Base-by-base conservation (phyloP, 1,140 invertebrate species). In the Coelopa frigida region DNA sequence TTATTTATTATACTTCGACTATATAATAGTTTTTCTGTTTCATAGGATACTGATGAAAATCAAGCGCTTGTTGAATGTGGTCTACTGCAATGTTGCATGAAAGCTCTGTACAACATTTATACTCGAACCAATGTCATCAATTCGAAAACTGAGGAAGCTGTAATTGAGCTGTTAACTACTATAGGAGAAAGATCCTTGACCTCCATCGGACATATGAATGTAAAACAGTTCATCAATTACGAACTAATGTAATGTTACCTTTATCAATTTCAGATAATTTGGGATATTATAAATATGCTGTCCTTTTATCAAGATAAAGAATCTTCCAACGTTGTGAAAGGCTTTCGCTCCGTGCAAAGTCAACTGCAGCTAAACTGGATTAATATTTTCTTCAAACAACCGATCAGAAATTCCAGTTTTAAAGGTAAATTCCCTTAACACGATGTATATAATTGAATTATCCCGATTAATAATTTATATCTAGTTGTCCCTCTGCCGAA, bases 161-260 rank as follows among this genome's bases (percentile, higher is more conserved):
- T 77, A 45, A 55, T 74, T 10, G 67, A 74, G 39, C 44, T 77
- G 3, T 52, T 78, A 1, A 66, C 70, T 0, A 56, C 63, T 0
- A 70, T 77, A 10, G 72, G 70, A 0, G 70, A 71, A 3, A 73
- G 73, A 43, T 58, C 75, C 4, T 44, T 78, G 0, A 73, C 73
- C 50, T 72, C 72, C 8, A 67, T 73, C 1, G 75, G 75, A 0
- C 72, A 58, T 48, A 69, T 69, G 0, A 66, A 64, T 48, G 65
- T 68, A n/a, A 49, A n/a, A n/a, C n/a, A n/a, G n/a, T n/a, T n/a
- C n/a, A n/a, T n/a, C n/a, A n/a, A n/a, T n/a, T n/a, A n/a, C n/a
- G n/a, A n/a, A n/a, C n/a, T n/a, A n/a, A n/a, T n/a, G n/a, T n/a
- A n/a, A n/a, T n/a, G n/a, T n/a, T n/a, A n/a, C n/a, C n/a, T n/a